Evolutionary conservation across 2,888 invertebrate species (phyloP).

Genomic region (Phyllotreta striolata): DNA sequence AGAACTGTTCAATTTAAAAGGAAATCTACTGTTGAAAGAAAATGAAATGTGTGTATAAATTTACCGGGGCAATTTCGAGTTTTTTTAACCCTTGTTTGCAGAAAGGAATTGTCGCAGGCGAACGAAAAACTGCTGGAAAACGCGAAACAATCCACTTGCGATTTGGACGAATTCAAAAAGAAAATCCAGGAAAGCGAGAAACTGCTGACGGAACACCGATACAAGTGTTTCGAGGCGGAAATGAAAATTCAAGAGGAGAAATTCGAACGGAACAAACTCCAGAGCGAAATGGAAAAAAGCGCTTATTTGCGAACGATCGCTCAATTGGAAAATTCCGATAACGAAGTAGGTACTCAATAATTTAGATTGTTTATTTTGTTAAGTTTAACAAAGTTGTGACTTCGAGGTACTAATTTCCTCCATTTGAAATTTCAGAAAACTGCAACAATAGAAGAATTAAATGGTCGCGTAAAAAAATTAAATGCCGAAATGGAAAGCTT

Average conservation of each 20-base stretch:
- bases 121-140: slow-evolving; percentile 47
- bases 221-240: slow-evolving; percentile 40
- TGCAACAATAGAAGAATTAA: slow-evolving; percentile 45
- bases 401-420: no score
- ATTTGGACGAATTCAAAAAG: slow-evolving; percentile 42
- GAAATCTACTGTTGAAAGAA: slow-evolving; percentile 42
- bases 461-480: slow-evolving; percentile 44
- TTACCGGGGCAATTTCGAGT: background rate
- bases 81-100: slow-evolving; percentile 25
- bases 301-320: slow-evolving; percentile 27
- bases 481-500: slow-evolving; percentile 50
- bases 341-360: slow-evolving; percentile 26
- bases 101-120: slow-evolving; percentile 44
- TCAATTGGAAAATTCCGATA: slow-evolving; percentile 32
- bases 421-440: slow-evolving; percentile 44
- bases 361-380: slow-evolving; percentile 14
- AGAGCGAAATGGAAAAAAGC: slow-evolving; percentile 33
- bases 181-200: slow-evolving; percentile 41
- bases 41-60: slow-evolving; percentile 50
- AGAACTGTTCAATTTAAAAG: slow-evolving; percentile 45
- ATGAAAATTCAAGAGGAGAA: slow-evolving; percentile 35
- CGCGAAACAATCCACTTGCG: slow-evolving; percentile 42
- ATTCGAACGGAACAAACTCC: slow-evolving; percentile 26
- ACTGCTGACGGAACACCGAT: slow-evolving; percentile 38
- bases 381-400: no score